Percentiles rank a stretch among this genome's conserved stretches.
phyloP scores from a whole-genome alignment of 2,797 vertebrate species.

The Sorex maritimensis region DNA sequence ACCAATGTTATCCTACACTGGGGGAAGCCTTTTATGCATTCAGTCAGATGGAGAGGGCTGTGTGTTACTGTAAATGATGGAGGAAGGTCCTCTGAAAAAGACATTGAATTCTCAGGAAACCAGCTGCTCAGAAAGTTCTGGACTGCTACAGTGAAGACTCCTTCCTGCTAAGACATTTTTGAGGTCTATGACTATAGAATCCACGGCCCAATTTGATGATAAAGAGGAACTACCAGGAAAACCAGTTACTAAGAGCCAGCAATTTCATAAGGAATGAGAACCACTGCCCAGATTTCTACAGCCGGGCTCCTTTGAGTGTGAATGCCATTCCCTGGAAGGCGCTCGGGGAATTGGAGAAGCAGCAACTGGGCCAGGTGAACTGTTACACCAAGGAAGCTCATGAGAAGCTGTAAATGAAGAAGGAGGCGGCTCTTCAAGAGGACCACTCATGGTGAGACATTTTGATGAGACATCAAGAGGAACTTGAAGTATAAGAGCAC shows the following conservation, averaged over 20 bases:
- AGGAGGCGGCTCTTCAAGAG: conserved; percentile 98
- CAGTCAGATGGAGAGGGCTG: conserved; percentile 96
- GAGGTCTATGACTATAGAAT: conserved; percentile 96
- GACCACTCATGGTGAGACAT: conserved; percentile 99
- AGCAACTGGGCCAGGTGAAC: conserved; percentile 99
- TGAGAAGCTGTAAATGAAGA: conserved; percentile 98
- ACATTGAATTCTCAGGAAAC: too few relatives aligned
- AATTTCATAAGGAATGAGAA: conserved; percentile 98
- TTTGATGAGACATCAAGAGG: conserved; percentile 67
- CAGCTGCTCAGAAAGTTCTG: too few relatives aligned
- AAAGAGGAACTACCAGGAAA: conserved; percentile 98
- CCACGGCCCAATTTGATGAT: conserved; percentile 97
- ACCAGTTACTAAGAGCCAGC: conserved; percentile 96
- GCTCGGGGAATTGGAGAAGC: conserved; percentile 99
- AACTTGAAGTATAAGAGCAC: too few relatives aligned
- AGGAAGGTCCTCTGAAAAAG: conserved; percentile 97
- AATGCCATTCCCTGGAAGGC: conserved; percentile 99
- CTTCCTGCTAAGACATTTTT: conserved; percentile 92
- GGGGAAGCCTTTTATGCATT: conserved; percentile 97
- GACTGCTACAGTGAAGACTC: not conserved
- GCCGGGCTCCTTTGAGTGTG: conserved; percentile 97
- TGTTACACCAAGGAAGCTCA: conserved; percentile 98
- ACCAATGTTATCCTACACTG: conserved; percentile 82
- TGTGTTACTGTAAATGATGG: conserved; percentile 99
- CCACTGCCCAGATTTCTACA: conserved; percentile 97